A percentile compares a stretch with the other conserved stretches of the same genome.
Evolutionary conservation across 2,113 vertebrate species (phyloP).

Genomic region (Scortum barcoo): DNA sequence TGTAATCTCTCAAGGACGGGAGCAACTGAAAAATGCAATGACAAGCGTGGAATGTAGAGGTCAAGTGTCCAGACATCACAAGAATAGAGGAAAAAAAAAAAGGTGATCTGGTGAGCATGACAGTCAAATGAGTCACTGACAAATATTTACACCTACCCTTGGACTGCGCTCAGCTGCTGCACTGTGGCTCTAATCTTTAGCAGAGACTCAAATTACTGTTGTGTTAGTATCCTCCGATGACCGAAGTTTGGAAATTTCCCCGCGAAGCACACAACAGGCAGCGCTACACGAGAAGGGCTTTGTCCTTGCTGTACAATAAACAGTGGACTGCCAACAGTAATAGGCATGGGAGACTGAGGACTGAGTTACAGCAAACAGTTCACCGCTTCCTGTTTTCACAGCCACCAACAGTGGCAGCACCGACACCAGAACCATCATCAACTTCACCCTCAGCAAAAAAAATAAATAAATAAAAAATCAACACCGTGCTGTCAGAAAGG

Average conservation of each 20-base stretch:
- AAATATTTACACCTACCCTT: slow-evolving; percentile 17
- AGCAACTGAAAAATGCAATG: not conserved
- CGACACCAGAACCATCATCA: not conserved
- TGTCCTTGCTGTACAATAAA: slow-evolving; percentile 46
- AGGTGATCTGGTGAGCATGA: not conserved
- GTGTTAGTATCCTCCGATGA: slow-evolving; percentile 35
- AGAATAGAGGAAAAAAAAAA: not conserved
- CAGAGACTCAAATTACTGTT: slow-evolving; percentile 32
- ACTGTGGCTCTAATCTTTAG: slow-evolving; percentile 9
- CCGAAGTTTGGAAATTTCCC: slow-evolving; percentile 53
- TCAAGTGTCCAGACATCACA: slow-evolving; percentile 4
- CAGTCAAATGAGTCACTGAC: slow-evolving; percentile 23
- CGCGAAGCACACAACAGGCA: slow-evolving; percentile 45
- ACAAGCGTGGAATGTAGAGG: not conserved
- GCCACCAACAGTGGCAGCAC: not conserved
- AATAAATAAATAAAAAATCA: not conserved
- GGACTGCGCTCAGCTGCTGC: not conserved
- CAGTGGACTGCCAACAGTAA: slow-evolving; percentile 21
- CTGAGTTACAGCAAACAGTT: slow-evolving; percentile 17
- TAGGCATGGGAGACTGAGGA: not conserved
- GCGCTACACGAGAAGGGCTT: slow-evolving; percentile 26
- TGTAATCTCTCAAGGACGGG: not conserved
- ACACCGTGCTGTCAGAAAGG: not conserved
- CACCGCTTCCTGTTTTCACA: slow-evolving; percentile 10
- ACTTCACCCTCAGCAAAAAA: slow-evolving; percentile 14